Conservation (phyloP, 2,113 vertebrate genomes). For the Channa maculata region DNA sequence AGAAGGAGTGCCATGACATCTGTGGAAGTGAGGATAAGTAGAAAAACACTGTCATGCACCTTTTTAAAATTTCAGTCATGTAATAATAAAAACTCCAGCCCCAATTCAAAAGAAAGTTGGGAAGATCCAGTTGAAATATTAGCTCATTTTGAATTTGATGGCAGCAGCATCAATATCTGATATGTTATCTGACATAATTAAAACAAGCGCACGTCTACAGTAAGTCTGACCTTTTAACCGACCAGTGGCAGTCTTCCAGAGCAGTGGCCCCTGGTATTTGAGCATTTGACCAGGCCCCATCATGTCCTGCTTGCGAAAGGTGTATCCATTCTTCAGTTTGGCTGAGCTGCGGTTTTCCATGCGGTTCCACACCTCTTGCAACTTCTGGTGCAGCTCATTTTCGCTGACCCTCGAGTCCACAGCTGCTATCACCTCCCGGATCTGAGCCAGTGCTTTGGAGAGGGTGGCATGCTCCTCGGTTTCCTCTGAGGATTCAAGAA, state of each 20-base stretch:
- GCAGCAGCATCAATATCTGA: too few species aligned
- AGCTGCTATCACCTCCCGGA: slow-evolving; percentile 90
- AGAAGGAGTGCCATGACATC: slow-evolving; percentile 91
- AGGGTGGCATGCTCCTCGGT: slow-evolving; percentile 90
- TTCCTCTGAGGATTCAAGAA: slow-evolving; percentile 79
- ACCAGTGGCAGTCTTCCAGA: slow-evolving; percentile 96
- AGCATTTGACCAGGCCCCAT: slow-evolving; percentile 85
- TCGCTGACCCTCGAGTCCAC: slow-evolving; percentile 93
- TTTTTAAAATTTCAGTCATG: neutral
- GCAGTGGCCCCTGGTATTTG: slow-evolving; percentile 89
- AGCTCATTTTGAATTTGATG: too few species aligned
- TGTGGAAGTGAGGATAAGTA: slow-evolving; percentile 64
- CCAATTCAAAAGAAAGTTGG: too few species aligned
- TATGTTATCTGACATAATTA: too few species aligned
- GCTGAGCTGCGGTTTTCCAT: slow-evolving; percentile 93
- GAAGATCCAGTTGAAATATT: too few species aligned
- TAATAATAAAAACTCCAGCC: neutral
- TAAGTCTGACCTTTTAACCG: slow-evolving; percentile 90
- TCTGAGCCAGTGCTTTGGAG: slow-evolving; percentile 85
- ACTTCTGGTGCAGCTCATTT: slow-evolving; percentile 89
- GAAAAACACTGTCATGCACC: neutral
- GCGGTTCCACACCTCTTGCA: slow-evolving; percentile 90
- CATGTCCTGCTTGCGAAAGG: slow-evolving; percentile 94
- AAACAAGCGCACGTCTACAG: neutral
- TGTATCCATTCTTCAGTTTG: slow-evolving; percentile 91